phyloP scores from a whole-genome alignment of 2,113 vertebrate genomes.

The Marmota flaviventris region DNA sequence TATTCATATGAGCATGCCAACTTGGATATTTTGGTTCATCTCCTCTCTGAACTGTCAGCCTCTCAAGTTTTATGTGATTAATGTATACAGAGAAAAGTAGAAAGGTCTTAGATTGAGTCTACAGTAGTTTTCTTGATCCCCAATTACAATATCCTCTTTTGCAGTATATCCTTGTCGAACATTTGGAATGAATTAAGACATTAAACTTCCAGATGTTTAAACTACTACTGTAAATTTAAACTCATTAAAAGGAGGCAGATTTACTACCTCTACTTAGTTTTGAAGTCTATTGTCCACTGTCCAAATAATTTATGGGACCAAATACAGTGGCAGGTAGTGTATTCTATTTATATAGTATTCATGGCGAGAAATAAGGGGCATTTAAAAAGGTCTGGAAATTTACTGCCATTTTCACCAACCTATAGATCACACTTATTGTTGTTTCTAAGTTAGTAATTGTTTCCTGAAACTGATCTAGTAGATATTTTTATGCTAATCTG shows the following conservation, averaged over 20 bases:
- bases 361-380: conserved; percentile 62
- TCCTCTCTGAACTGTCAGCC: conserved; percentile 60
- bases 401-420: conserved; percentile 65
- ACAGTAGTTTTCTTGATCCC: conserved; percentile 70
- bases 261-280: conserved; percentile 80
- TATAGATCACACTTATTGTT: conserved; percentile 77
- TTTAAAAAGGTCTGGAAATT: conserved; percentile 74
- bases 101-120: conserved; percentile 64
- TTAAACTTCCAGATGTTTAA: conserved; percentile 83
- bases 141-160: conserved; percentile 80
- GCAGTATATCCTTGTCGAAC: conserved; percentile 69
- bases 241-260: conserved; percentile 82
- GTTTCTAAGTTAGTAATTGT: conserved; percentile 75
- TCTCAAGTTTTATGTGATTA: conserved; percentile 63
- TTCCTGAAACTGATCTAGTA: conserved; percentile 82
- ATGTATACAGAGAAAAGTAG: conserved; percentile 60
- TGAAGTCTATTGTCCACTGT: conserved; percentile 73
- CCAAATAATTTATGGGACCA: conserved; percentile 74
- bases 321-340: conserved; percentile 58
- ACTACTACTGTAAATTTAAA: conserved; percentile 83
- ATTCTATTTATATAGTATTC: conserved; percentile 56
- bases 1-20: conserved; percentile 18
- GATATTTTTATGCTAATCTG: conserved; percentile 80
- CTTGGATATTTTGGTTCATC: conserved; percentile 46
- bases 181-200: conserved; percentile 82